Conservation (phyloP, 2,797 vertebrate genomes). For the Platalea minor region DNA sequence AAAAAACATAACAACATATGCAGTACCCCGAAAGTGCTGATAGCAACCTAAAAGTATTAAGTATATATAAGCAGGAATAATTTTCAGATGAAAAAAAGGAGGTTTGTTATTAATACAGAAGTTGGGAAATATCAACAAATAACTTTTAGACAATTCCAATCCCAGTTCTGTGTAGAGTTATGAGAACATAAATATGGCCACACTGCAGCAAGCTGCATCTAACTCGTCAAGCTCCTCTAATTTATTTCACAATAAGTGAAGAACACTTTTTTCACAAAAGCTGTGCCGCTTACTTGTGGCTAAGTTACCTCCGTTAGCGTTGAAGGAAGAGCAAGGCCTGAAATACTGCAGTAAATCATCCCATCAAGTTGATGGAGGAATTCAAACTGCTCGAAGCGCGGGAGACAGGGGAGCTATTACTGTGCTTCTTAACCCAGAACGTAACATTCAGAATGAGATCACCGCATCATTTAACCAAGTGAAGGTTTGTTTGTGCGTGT, state of each 20-base stretch:
- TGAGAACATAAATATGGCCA: not conserved
- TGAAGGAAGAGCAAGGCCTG: constrained; percentile 7
- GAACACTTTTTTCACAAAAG: not conserved
- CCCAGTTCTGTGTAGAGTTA: not conserved
- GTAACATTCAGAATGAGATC: constrained; percentile 34
- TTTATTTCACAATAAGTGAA: not conserved
- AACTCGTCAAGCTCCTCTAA: not conserved
- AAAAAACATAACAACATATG: not conserved
- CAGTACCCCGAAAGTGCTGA: not conserved
- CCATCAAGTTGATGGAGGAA: constrained; percentile 70
- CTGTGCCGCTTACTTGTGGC: not conserved
- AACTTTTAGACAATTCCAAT: not conserved
- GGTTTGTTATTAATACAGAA: not conserved
- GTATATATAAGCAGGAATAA: not conserved
- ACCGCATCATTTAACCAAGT: constrained; percentile 32
- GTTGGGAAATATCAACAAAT: not conserved
- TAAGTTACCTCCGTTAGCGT: not conserved
- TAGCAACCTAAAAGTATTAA: constrained; percentile 1
- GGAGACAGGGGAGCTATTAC: constrained; percentile 64
- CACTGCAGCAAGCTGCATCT: not conserved
- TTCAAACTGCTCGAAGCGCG: constrained; percentile 54
- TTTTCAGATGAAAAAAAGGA: not conserved
- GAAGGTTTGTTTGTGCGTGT: not conserved
- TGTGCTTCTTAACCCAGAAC: constrained; percentile 69
- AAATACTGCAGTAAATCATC: constrained; percentile 66